Evolutionary conservation across 2,113 vertebrate species (phyloP).

Genomic region (Rissa tridactyla): DNA sequence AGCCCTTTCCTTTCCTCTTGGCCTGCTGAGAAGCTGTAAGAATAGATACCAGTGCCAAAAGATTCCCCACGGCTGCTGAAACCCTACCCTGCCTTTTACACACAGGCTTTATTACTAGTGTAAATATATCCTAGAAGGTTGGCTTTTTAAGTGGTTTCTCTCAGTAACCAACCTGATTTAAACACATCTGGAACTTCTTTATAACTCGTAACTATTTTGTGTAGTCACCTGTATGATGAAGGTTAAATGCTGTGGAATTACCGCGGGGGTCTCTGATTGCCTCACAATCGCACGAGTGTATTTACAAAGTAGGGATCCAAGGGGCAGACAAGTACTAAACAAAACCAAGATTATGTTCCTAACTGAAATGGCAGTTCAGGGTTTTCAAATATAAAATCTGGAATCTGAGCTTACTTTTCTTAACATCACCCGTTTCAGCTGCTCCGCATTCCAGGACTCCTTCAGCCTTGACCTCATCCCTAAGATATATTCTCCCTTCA

Average conservation of each 20-base stretch:
- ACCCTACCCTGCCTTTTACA: not conserved
- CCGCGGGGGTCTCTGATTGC: not conserved
- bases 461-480: constrained; percentile 51
- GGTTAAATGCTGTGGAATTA: constrained; percentile 45
- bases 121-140: not conserved
- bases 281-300: not conserved
- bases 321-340: constrained; percentile 30
- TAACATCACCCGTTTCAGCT: constrained; percentile 47
- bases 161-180: constrained; percentile 5
- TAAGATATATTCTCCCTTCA: not conserved
- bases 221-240: constrained; percentile 18
- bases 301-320: constrained; percentile 19
- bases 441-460: constrained; percentile 55
- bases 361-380: constrained; percentile 24
- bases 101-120: not conserved
- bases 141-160: constrained; percentile 33
- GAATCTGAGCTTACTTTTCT: constrained; percentile 48
- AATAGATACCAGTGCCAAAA: not conserved
- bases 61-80: not conserved
- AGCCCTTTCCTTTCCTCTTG: constrained; percentile 10
- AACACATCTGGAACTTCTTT: constrained; percentile 61
- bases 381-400: constrained; percentile 29
- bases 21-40: not conserved
- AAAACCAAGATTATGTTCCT: constrained; percentile 47
- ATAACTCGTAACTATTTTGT: not conserved